Evolutionary conservation across 2,113 vertebrate species (phyloP), one percentile per base, ranked within the genome.

Genomic region (Entosphenus tridentatus): DNA sequence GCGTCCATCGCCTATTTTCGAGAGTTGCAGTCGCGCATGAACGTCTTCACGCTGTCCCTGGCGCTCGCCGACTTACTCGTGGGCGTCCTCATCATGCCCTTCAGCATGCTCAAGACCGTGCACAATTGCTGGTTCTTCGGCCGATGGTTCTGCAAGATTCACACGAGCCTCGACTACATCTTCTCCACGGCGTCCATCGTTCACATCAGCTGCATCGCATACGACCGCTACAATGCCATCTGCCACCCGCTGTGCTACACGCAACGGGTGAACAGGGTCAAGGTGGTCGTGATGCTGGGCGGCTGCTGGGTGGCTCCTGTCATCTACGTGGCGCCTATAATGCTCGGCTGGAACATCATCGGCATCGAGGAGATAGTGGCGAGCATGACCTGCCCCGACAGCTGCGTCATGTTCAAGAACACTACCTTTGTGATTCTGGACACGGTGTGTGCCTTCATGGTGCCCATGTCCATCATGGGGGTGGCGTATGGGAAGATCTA

Each of bases 311-410:
- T 83, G 70, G 83, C 82, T 70, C 80, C 83, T 6, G 81, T 84
- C 72, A 84, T 84, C 79, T 83, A 81, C 71, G 83, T 84, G 57
- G 78, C 83, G 65, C 83, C 83, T 76, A 83, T 84, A 75, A 83
- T 84, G 83, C 83, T 83, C 77, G 80, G 78, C 77, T 84, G 83
- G 83, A 82, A 84, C 11, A 75, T 75, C 57, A 84, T 84, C 10
- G 83, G 83, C 74, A 84, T 84, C 2, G 81, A 83, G 69, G 77
- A 83, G 68, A 62, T 71, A 65, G 72, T 73, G 69, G 68, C 70
- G 71, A 57, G n/a, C 39, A 39, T 39, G 39, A 39, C 39, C 39
- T 39, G 39, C 39, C 39, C 39, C 39, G 39, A 39, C 39, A 39
- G 39, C 39, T 39, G 39, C 39, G 39, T 39, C 39, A 39, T 39